These are phyloP conservation scores for Caenorhabditis tropicalis DNA, from an alignment of 1,140 invertebrate species.

Conservation along the genomic window DNA sequence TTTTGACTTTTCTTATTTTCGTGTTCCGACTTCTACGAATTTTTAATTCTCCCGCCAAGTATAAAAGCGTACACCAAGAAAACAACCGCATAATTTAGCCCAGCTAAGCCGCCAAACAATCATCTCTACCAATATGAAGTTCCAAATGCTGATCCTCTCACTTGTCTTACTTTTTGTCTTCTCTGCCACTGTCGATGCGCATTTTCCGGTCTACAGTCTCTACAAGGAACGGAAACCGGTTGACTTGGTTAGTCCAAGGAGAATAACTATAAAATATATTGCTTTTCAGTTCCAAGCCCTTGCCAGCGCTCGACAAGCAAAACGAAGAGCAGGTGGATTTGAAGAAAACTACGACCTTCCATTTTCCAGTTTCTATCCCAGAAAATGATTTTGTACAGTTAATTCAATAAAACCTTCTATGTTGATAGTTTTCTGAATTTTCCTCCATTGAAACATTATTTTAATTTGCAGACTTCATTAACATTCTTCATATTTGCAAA, in stretches of 20 bases:
- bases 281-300: slow-evolving; percentile 34
- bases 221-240: slow-evolving; percentile 32
- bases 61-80: not conserved
- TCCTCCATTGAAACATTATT: not conserved
- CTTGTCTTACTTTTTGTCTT: not conserved
- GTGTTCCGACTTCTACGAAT: not conserved
- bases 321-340: not conserved
- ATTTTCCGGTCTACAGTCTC: slow-evolving; percentile 37
- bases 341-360: slow-evolving; percentile 13
- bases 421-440: not conserved
- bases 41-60: not conserved
- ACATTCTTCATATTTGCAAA: too few species aligned
- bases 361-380: not conserved
- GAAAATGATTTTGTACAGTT: not conserved
- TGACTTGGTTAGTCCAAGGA: slow-evolving; percentile 11
- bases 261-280: not conserved
- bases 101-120: not conserved
- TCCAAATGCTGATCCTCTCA: not conserved
- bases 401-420: not conserved
- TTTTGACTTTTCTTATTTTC: not conserved
- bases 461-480: too few species aligned
- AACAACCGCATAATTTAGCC: not conserved
- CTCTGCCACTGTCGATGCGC: not conserved
- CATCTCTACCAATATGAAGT: not conserved
- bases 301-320: not conserved